Evolutionary conservation across 2,888 invertebrate species (phyloP).

Genomic region (Yponomeuta plumbellus): DNA sequence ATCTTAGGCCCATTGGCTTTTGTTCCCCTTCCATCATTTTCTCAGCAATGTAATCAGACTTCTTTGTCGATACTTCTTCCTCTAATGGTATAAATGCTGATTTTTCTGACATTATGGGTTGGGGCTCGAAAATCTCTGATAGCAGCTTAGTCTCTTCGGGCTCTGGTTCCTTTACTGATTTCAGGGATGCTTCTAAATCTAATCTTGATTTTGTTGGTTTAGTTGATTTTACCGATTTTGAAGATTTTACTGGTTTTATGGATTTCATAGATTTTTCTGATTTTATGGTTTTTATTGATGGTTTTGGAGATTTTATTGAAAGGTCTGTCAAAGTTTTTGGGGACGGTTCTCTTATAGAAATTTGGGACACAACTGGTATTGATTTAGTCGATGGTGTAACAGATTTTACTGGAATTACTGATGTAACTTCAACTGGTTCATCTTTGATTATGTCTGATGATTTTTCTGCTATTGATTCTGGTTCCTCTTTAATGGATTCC

Average conservation of each 20-base stretch:
- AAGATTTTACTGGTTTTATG: too few relatives aligned
- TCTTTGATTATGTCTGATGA: too few relatives aligned
- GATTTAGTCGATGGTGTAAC: background rate
- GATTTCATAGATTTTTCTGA: background rate
- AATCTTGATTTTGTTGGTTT: too few relatives aligned
- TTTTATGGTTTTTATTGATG: background rate
- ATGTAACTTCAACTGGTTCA: too few relatives aligned
- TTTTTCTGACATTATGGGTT: background rate
- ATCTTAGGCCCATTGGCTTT: background rate
- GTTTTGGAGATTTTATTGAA: background rate
- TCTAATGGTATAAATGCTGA: background rate
- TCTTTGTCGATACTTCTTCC: background rate
- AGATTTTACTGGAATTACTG: background rate
- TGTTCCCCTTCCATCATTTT: background rate
- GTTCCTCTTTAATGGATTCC: background rate
- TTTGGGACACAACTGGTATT: too few relatives aligned
- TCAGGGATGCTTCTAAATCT: too few relatives aligned
- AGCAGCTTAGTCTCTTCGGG: background rate
- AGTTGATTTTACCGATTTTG: too few relatives aligned
- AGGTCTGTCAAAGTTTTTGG: too few relatives aligned
- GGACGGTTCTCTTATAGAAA: too few relatives aligned
- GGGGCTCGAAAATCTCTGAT: background rate
- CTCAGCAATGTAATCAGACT: background rate
- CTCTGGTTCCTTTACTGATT: background rate
- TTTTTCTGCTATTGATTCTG: background rate